Evolutionary conservation across 2,113 vertebrate species (phyloP), one percentile per base, ranked within the genome.

Genomic region (Meleagris gallopavo): DNA sequence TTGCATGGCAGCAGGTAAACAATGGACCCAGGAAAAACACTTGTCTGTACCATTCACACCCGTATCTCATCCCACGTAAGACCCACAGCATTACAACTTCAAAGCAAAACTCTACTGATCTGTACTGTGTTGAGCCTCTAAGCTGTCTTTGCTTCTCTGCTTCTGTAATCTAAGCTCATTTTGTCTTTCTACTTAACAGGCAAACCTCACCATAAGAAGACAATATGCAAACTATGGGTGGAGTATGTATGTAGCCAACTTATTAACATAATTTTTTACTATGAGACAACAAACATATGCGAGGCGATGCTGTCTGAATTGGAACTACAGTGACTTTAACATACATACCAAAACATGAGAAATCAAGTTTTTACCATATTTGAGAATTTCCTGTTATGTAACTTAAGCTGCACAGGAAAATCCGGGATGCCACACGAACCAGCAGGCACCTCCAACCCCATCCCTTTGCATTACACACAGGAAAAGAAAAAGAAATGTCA

Each of bases 271-370:
- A 82, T 79, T 81, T 79, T 93, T 79, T 78, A 84, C 11, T 14
- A 36, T 4, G 62, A 95, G 93, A 89, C 94, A 93, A 89, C 94
- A 93, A 69, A 2, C 92, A 79, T 86, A 76, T 3, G 1, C 14
- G 40, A 41, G 40, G 40, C 13, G 13, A 41, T 41, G 40, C 40
- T 41, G 40, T 41, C 40, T 41, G 40, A 13, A 41, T 13, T 41
- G 40, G 40, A 41, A 41, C 12, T 13, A 41, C 40, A 41, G 12
- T 41, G 40, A 14, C 40, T 41, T 41, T 41, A 41, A 41, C 40
- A 41, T 13, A 14, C 40, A 13, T 41, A 41, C 40, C 40, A 41
- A 41, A 41, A 41, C 12, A 41, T 13, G 13, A 13, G 40, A 41
- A 41, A 41, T 41, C 40, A 41, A 41, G 40, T 13, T 41, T 40